These are phyloP conservation scores for Tetropium fuscum DNA, from an alignment of 2,888 invertebrate species.

Conservation along the genomic window DNA sequence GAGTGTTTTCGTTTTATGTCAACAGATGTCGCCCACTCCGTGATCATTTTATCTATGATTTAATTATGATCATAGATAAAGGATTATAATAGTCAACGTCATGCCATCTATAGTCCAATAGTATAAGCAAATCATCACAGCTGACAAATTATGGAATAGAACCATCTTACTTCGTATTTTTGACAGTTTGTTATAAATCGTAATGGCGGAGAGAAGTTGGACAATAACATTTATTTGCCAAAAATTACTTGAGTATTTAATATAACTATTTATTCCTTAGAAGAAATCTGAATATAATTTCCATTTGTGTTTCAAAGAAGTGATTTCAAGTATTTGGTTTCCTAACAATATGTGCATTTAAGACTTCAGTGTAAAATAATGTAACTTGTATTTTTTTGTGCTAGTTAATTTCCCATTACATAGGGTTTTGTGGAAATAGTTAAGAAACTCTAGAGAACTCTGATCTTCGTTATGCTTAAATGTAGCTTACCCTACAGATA, in stretches of 20 bases:
- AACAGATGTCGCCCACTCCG: too few relatives aligned
- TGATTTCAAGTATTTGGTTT: constrained; percentile 48
- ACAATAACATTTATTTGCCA: constrained; percentile 64
- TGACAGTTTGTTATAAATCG: constrained; percentile 55
- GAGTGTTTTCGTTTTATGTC: not conserved
- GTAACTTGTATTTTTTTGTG: constrained; percentile 59
- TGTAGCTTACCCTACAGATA: constrained; percentile 63
- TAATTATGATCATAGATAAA: not conserved
- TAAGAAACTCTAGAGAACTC: constrained; percentile 37
- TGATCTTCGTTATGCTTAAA: constrained; percentile 62
- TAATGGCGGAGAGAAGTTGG: constrained; percentile 65
- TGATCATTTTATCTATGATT: too few relatives aligned
- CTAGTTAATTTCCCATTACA: constrained; percentile 51
- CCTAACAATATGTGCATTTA: constrained; percentile 51
- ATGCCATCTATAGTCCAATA: not conserved
- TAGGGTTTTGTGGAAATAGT: constrained; percentile 44
- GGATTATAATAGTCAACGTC: not conserved
- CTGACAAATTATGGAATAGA: constrained; percentile 15
- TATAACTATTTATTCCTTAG: constrained; percentile 46
- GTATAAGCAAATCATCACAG: not conserved
- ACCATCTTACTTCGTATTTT: constrained; percentile 19
- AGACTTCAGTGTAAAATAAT: constrained; percentile 51
- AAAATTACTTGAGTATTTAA: constrained; percentile 56
- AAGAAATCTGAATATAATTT: constrained; percentile 26
- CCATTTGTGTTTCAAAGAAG: constrained; percentile 35